Base-by-base conservation (phyloP, 2,113 vertebrate genomes). In the Microtus pennsylvanicus region DNA sequence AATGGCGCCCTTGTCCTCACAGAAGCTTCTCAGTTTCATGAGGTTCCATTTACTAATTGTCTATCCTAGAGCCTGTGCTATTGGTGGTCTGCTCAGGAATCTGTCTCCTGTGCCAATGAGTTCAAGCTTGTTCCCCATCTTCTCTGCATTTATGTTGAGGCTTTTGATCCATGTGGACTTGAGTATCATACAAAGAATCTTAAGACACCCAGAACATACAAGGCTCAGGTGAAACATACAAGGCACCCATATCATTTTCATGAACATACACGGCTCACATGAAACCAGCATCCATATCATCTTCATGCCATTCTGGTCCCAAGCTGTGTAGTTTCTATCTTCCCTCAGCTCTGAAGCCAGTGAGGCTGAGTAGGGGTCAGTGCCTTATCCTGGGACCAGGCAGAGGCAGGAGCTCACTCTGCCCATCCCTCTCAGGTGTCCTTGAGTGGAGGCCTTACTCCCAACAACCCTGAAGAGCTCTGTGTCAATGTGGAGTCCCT, bases 401-500 rank as follows among this genome's bases (percentile, higher is more conserved):
- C 26, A 26, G 26, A 30, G 12, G 19, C 2, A 45, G 24, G 75
- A 13, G 16, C 55, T 95, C 67, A 19, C 17, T n/a, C 1, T 7
- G 22, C 82, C n/a, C 2, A 0, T 45, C 11, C n/a, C 42, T 75
- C 45, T 35, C 47, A 98, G 98, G 93, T 98, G 19, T 95, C 88
- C 28, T 38, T 97, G 47, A 95, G 94, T 52, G 93, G 83, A 1
- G 94, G 97, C 17, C 67, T 96, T 61, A 94, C 96, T 11, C 94
- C 96, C 74, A 50, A 35, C 0, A 93, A 95, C 50, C 93, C 50
- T 0, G 96, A 96, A 17, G 91, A 98, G 88, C 38, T 97, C 52
- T 98, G 97, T 0, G 17, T 96, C 0, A 80, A 96, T 52, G 97
- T 97, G 61, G 92, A 72, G 1, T 95, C 98, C 63, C 80, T 98